Evolutionary conservation across 2,797 vertebrate species (phyloP), one percentile per base, ranked within the genome.

Genomic region (Halcyon smyrnensis): DNA sequence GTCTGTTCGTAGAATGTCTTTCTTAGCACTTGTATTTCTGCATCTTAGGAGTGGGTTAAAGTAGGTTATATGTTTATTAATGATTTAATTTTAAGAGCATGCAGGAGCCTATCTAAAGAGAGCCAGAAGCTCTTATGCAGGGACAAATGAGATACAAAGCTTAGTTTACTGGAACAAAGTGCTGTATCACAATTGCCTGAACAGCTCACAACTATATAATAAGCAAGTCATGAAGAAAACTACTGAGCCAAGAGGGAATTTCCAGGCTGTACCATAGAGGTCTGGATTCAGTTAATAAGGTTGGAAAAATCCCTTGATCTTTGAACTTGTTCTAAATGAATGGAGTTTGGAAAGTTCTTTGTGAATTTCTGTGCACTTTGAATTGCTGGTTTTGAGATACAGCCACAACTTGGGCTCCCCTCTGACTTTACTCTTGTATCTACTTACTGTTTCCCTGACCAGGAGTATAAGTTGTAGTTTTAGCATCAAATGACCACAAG

Each of bases 191-290:
- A 15, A 30, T 1, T 30, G 12, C 8, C 9, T 45, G 30, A 63
- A 16, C 8, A 45, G 19, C 37, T 79, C 10, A 28, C 39, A 51
- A 2, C 4, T 56, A 11, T 7, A 15, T 13, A 36, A 34, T 36
- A 36, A 41, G 15, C 11, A 46, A 41, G 0, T 20, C 65, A 12
- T 65, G 34, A 69, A n/a, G 17, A 43, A 88, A 88, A 3, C 2
- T 45, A 3, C 9, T 63, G 27, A 54, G n/a, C 45, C 5, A 7
- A 30, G 18, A 64, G 27, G 8, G 13, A 27, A 1, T 5, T 80
- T 62, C 8, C 0, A 9, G 15, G 15, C 37, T 71, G 1, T 43
- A 3, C 2, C 0, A 0, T 6, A 12, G 4, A 8, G 9, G 6
- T 34, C 10, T 59, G 71, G 16, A 7, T n/a, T 67, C 18, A 17